Conservation (phyloP, 2,888 invertebrate genomes). For the Coleophora flavipennella region DNA sequence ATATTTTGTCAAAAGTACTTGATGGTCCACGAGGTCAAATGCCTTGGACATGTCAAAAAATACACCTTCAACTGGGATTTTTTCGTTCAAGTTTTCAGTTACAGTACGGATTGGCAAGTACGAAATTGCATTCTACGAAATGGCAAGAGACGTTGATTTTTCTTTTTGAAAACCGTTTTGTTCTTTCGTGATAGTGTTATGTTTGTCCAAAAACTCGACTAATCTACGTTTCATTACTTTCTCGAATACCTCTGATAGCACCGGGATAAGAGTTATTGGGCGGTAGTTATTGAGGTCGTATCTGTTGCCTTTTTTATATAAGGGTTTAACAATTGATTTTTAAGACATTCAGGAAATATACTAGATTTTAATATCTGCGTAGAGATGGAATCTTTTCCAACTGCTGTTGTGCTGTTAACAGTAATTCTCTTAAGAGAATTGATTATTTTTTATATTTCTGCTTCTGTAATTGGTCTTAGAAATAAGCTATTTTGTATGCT, state of each 20-base stretch:
- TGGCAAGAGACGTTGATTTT: not conserved
- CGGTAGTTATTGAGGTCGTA: not conserved
- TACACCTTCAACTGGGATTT: too few species aligned
- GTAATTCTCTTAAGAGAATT: too few species aligned
- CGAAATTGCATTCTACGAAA: too few species aligned
- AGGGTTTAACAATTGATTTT: not conserved
- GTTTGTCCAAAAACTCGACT: not conserved
- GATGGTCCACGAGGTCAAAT: too few species aligned
- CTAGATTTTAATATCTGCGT: not conserved
- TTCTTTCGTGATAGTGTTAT: not conserved
- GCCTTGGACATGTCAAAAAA: too few species aligned
- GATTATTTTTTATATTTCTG: not conserved
- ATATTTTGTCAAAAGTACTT: too few species aligned
- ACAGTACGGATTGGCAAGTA: too few species aligned
- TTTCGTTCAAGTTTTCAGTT: too few species aligned
- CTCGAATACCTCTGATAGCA: slow-evolving; percentile 6
- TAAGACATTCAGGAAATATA: not conserved
- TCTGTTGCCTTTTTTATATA: not conserved
- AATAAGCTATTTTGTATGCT: not conserved
- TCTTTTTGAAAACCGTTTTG: not conserved
- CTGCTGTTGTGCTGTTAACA: not conserved
- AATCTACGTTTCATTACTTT: not conserved
- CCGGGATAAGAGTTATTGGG: not conserved
- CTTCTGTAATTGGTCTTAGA: not conserved
- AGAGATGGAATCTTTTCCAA: not conserved